Evolutionary conservation across 2,888 invertebrate species (phyloP), one percentile per base, ranked within the genome.

Genomic region (Argyra leucocephala): DNA sequence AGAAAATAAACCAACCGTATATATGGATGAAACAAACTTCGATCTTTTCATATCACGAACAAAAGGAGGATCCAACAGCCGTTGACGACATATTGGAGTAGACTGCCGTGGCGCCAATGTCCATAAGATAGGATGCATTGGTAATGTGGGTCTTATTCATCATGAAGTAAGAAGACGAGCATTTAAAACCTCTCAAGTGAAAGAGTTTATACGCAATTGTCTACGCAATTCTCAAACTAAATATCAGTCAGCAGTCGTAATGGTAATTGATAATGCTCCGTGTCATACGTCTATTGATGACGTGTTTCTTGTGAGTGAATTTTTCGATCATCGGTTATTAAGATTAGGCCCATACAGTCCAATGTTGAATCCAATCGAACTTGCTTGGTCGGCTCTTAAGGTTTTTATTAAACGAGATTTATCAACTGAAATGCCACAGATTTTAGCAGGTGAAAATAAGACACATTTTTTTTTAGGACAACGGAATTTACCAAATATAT

Each of bases 321-420:
- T 31, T 31, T 10, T 31, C 31, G 12, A 6, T 26, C 26, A 6
- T 26, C 26, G 48, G 18, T 61, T 61, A 61, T 61, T 21, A 61
- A 61, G 61, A 23, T 61, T 23, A 61, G 61, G 61, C 10, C 31
- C 61, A 26, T 61, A 61, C 18, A 61, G 31, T 31, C n/a, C 26
- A 26, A 61, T 61, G 61, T 61, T 61, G 26, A 31, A 61, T n/a
- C 61, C 61, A 12, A 61, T 61, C 24, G 61, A 61, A 61, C 31
- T 61, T 18, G 26, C 61, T 61, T 61, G 31, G 26, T 61, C 61
- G 21, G 61, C 26, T 61, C 61, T 61, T 61, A 24, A 61, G 26
- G 61, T 18, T 31, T 61, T 26, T 31, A 61, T 61, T n/a, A 26
- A 61, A 26, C 61, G 31, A 61, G 26, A 31, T 61, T 26, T 26